Evolutionary conservation across 2,888 invertebrate species (phyloP).

Genomic region (Rhimphoctona megacephalus): DNA sequence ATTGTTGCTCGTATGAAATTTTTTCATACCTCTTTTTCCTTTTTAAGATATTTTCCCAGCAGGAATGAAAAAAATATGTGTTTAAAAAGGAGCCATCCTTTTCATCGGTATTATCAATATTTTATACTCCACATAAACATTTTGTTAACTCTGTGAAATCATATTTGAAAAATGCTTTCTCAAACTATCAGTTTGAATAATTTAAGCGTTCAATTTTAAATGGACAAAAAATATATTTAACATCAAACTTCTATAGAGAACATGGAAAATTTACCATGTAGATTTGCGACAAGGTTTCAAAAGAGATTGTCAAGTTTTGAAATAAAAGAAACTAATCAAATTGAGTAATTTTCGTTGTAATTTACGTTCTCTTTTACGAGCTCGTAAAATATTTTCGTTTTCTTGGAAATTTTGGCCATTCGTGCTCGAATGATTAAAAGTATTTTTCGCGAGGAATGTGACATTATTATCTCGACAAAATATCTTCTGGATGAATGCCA

Average conservation of each 20-base stretch:
- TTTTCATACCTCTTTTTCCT: not conserved
- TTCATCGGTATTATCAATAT: not conserved
- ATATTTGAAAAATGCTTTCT: not conserved
- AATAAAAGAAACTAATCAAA: not conserved
- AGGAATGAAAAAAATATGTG: not conserved
- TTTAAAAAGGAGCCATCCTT: not conserved
- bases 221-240: not conserved
- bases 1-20: not conserved
- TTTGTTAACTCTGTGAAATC: not conserved
- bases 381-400: slow-evolving; percentile 22
- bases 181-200: not conserved
- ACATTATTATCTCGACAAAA: slow-evolving; percentile 12
- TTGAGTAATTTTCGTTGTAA: not conserved
- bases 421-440: slow-evolving; percentile 15
- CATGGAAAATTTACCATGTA: not conserved
- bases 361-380: slow-evolving; percentile 20
- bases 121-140: not conserved
- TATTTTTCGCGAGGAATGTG: slow-evolving; percentile 4
- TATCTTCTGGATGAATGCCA: slow-evolving; percentile 22
- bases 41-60: not conserved
- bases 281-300: not conserved
- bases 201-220: not conserved
- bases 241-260: not conserved
- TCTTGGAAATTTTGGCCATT: slow-evolving; percentile 20
- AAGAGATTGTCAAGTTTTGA: not conserved